These are phyloP conservation scores for Procambarus clarkii DNA, from an alignment of 1,140 invertebrate genomes.

Conservation along the genomic window DNA sequence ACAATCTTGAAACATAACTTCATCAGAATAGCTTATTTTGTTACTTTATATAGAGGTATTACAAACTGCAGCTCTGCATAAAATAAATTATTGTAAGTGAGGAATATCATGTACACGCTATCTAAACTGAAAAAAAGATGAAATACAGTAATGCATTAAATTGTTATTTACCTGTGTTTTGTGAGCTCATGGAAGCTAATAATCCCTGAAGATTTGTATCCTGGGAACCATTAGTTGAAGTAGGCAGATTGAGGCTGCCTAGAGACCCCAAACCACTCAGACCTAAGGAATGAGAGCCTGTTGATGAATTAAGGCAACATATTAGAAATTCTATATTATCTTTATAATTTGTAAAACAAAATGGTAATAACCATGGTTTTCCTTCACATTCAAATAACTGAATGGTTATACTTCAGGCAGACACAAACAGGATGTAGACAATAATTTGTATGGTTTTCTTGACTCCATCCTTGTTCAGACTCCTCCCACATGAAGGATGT, in stretches of 20 bases:
- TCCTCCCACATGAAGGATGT: too few species aligned
- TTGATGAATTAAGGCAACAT: not conserved
- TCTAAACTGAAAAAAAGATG: not conserved
- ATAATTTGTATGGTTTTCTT: too few species aligned
- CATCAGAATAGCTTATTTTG: too few species aligned
- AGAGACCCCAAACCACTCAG: constrained; percentile 64
- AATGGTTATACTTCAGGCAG: too few species aligned
- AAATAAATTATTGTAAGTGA: too few species aligned
- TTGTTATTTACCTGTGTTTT: constrained; percentile 61
- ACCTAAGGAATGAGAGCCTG: constrained; percentile 19
- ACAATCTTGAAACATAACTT: too few species aligned
- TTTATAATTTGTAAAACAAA: not conserved
- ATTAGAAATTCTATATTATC: not conserved
- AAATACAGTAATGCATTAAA: not conserved
- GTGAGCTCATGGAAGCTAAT: constrained; percentile 68
- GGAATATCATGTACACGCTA: not conserved
- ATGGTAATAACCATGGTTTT: too few species aligned
- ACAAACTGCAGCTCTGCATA: too few species aligned
- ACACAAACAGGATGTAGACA: too few species aligned
- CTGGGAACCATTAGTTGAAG: constrained; percentile 63
- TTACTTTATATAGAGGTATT: too few species aligned
- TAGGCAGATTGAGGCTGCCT: constrained; percentile 59
- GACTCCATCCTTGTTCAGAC: too few species aligned
- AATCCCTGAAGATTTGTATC: constrained; percentile 66
- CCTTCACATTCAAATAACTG: too few species aligned